These are phyloP conservation scores for Apis florea DNA, from an alignment of 1,140 invertebrate species.

Conservation along the genomic window DNA sequence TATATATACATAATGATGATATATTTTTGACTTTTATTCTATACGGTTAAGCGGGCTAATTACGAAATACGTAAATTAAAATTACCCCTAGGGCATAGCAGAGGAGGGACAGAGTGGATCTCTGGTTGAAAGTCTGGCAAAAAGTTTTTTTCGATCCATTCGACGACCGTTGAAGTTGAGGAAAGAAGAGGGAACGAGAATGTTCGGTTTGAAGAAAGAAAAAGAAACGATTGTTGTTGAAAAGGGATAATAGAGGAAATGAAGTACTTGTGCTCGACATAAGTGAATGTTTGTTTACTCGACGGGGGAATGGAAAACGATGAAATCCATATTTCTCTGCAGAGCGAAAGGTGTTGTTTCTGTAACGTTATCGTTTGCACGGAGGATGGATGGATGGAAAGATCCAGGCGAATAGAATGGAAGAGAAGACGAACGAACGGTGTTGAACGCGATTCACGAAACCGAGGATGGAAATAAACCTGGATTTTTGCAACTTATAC, in stretches of 20 bases:
- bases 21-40: conserved; percentile 71
- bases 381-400: not conserved
- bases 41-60: conserved; percentile 42
- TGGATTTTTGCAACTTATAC: conserved; percentile 24
- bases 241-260: not conserved
- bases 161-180: not conserved
- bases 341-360: conserved; percentile 20
- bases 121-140: too few relatives aligned
- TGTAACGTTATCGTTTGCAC: not conserved
- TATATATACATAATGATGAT: conserved; percentile 40
- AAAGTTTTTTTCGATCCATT: too few relatives aligned
- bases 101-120: too few relatives aligned
- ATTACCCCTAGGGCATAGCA: not conserved
- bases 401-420: not conserved
- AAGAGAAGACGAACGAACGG: not conserved
- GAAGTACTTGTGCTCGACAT: not conserved
- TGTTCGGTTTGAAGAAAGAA: not conserved
- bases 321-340: conserved; percentile 36
- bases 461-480: conserved; percentile 10
- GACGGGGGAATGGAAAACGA: not conserved
- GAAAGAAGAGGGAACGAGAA: not conserved
- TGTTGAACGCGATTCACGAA: conserved; percentile 27
- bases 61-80: conserved; percentile 4
- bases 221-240: too few relatives aligned
- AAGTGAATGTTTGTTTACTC: not conserved